phyloP scores from a whole-genome alignment of 2,888 invertebrate genomes.

The Gisinianus flammeolus region DNA sequence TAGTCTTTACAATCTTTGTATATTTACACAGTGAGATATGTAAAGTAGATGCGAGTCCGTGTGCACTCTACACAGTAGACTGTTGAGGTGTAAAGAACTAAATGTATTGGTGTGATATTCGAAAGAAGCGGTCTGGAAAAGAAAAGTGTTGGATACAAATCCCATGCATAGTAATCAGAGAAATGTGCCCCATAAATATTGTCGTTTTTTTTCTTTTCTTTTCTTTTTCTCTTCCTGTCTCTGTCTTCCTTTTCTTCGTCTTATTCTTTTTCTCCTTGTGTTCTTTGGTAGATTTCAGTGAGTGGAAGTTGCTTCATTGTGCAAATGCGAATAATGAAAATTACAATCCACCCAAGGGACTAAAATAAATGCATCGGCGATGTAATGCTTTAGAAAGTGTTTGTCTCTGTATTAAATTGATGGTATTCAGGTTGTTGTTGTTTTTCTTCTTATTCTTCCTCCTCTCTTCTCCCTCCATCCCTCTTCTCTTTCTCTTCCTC shows the following conservation, averaged over 20 bases:
- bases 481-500: background rate
- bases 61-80: background rate
- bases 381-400: slow-evolving; percentile 18
- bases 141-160: slow-evolving; percentile 47
- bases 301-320: slow-evolving; percentile 43
- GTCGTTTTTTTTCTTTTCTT: slow-evolving; percentile 15
- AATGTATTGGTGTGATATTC: slow-evolving; percentile 11
- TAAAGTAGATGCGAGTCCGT: background rate
- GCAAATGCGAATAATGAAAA: slow-evolving; percentile 54
- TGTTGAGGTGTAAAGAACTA: slow-evolving; percentile 22
- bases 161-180: slow-evolving; percentile 57
- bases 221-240: slow-evolving; percentile 20
- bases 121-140: slow-evolving; percentile 26
- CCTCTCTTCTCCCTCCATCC: background rate
- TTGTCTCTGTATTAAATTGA: slow-evolving; percentile 11
- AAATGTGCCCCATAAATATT: slow-evolving; percentile 56
- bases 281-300: background rate
- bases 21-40: background rate
- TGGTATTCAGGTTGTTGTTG: background rate
- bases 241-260: slow-evolving; percentile 31
- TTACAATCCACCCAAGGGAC: slow-evolving; percentile 51
- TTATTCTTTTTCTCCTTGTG: background rate
- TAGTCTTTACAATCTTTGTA: background rate
- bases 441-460: background rate
- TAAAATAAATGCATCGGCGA: slow-evolving; percentile 45